phyloP scores from a whole-genome alignment of 2,113 vertebrate genomes.

The Peromyscus polionotus region DNA sequence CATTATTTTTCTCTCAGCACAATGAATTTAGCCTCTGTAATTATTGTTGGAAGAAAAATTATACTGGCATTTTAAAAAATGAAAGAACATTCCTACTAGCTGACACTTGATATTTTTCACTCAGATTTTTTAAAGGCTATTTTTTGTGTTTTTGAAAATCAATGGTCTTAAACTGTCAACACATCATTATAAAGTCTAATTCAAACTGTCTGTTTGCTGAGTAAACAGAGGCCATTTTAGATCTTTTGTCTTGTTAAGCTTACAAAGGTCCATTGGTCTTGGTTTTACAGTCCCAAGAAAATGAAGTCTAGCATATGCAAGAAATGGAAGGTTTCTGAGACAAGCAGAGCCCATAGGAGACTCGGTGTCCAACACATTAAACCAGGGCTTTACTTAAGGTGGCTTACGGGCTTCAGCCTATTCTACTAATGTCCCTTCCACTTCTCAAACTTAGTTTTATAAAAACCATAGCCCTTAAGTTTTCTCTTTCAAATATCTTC shows the following conservation, averaged over 20 bases:
- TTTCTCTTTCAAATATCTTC: neutral
- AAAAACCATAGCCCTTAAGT: neutral
- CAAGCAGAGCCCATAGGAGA: neutral
- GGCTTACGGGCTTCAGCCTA: neutral
- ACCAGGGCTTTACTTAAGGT: neutral
- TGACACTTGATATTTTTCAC: constrained; percentile 71
- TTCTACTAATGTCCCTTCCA: neutral
- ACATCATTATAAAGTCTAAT: constrained; percentile 38
- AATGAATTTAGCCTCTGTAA: constrained; percentile 70
- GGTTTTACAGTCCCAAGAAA: neutral
- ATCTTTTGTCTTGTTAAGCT: neutral
- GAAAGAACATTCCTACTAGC: constrained; percentile 55
- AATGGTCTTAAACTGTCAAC: constrained; percentile 54
- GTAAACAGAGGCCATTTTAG: constrained; percentile 47
- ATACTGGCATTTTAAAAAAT: constrained; percentile 64
- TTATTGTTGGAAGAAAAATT: constrained; percentile 62
- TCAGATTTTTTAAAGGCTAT: constrained; percentile 43
- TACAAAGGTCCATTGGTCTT: neutral
- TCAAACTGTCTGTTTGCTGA: constrained; percentile 45
- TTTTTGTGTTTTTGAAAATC: constrained; percentile 65
- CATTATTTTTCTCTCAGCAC: constrained; percentile 56
- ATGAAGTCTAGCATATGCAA: neutral
- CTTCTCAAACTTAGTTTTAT: neutral
- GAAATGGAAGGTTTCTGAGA: neutral
- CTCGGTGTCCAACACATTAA: accelerated